Evolutionary conservation across 2,888 invertebrate genomes (phyloP).

Genomic region (Drosophila buzzatii): DNA sequence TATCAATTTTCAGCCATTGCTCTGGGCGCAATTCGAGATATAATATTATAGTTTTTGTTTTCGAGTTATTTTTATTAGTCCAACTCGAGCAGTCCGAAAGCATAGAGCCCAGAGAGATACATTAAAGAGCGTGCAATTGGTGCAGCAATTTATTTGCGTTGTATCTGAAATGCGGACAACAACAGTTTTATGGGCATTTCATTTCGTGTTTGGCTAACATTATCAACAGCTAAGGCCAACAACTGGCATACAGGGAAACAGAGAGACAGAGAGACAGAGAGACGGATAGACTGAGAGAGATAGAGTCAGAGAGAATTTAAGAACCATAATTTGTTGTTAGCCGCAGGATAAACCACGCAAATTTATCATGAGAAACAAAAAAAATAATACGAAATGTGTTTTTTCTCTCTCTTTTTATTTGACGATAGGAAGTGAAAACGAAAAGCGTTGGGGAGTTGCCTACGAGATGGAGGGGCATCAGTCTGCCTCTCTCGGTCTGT

Average conservation of each 20-base stretch:
- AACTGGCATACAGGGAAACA: conserved; percentile 35
- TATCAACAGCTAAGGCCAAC: conserved; percentile 53
- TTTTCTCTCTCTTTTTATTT: conserved; percentile 8
- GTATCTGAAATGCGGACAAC: conserved; percentile 57
- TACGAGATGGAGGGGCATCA: conserved; percentile 33
- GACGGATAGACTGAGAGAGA: not conserved
- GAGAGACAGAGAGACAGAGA: conserved; percentile 15
- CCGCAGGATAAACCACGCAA: conserved; percentile 77
- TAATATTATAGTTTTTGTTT: conserved; percentile 37
- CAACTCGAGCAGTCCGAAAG: conserved; percentile 4
- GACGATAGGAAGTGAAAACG: conserved; percentile 73
- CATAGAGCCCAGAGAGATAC: conserved; percentile 12
- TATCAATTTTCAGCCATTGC: conserved; percentile 31
- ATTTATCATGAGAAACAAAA: conserved; percentile 75
- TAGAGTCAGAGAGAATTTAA: conserved; percentile 58
- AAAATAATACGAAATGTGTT: conserved; percentile 27
- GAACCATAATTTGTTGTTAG: conserved; percentile 76
- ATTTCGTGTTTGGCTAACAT: conserved; percentile 77
- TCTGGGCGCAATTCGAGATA: not conserved
- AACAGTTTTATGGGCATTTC: conserved; percentile 70
- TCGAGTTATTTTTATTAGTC: conserved; percentile 16
- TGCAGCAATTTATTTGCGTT: conserved; percentile 72
- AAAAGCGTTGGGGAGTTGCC: conserved; percentile 52
- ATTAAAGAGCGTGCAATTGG: conserved; percentile 61
- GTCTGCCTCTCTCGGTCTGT: conserved; percentile 33